Percentiles rank a stretch among this genome's conserved stretches.
Evolutionary conservation across 64 coral and sea anemone genomes (phyloP).

Genomic region (Catalaphyllia jardinei): DNA sequence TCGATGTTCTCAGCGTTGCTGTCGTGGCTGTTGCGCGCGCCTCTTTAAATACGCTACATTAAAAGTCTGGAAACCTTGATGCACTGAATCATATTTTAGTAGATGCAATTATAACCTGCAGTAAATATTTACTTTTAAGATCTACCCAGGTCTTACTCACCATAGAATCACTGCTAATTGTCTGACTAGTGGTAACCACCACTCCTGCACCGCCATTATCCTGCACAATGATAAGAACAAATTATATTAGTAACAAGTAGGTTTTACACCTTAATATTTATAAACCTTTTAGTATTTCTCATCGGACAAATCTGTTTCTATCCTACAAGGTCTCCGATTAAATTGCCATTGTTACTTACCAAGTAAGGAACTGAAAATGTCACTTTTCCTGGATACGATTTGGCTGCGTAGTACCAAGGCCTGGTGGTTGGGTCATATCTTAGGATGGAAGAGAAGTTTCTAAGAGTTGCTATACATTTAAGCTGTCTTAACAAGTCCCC

Average conservation of each 20-base stretch:
- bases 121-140: too few relatives aligned
- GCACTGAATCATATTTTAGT: too few relatives aligned
- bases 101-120: too few relatives aligned
- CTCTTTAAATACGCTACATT: too few relatives aligned
- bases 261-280: neutral
- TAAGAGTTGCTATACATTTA: too few relatives aligned
- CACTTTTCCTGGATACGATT: constrained; percentile 83
- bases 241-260: neutral
- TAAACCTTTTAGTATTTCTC: neutral
- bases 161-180: constrained; percentile 90
- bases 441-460: neutral
- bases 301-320: neutral
- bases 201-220: constrained; percentile 86
- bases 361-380: constrained; percentile 90
- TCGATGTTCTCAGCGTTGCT: too few relatives aligned
- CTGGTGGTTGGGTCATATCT: constrained; percentile 86
- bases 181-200: constrained; percentile 88
- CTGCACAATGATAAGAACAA: neutral
- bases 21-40: too few relatives aligned
- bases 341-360: constrained; percentile 15
- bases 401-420: constrained; percentile 85
- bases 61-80: too few relatives aligned
- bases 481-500: too few relatives aligned
- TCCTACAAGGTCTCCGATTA: too few relatives aligned
- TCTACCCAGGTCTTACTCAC: constrained; percentile 16